These are phyloP conservation scores for Glossosoma conforme DNA, from an alignment of 1,140 invertebrate species.

Conservation along the genomic window DNA sequence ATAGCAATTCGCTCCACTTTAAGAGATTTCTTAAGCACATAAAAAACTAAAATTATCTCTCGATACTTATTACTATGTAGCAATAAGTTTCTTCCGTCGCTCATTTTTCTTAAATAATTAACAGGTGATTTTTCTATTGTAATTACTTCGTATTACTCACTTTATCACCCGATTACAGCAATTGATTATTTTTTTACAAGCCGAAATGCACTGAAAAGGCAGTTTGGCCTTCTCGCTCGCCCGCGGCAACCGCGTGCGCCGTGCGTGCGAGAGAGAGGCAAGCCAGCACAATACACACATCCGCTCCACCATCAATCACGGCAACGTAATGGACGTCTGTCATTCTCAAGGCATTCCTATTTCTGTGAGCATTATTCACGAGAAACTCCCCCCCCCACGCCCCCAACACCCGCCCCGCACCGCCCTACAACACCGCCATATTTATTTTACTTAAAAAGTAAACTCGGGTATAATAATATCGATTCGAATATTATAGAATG, in stretches of 20 bases:
- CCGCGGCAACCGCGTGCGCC: not conserved
- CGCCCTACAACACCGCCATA: conserved; percentile 11
- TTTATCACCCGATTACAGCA: too few species aligned
- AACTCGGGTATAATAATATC: conserved; percentile 17
- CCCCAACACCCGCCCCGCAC: not conserved
- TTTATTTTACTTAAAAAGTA: conserved; percentile 28
- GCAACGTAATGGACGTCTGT: conserved; percentile 32
- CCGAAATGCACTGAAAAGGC: too few species aligned
- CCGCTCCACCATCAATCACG: conserved; percentile 29
- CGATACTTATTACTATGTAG: too few species aligned
- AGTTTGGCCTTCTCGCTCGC: too few species aligned
- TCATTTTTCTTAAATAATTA: too few species aligned
- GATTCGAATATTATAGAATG: conserved; percentile 6
- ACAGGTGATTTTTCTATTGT: too few species aligned
- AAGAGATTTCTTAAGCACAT: too few species aligned
- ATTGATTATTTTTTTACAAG: too few species aligned
- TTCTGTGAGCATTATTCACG: conserved; percentile 33
- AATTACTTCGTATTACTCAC: too few species aligned
- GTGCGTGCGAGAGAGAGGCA: conserved; percentile 5
- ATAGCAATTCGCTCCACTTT: too few species aligned
- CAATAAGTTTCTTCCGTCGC: too few species aligned
- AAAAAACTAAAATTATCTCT: too few species aligned
- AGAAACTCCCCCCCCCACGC: not conserved
- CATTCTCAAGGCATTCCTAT: conserved; percentile 33
- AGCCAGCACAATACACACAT: conserved; percentile 27